Evolutionary conservation across 2,113 vertebrate species (phyloP).

Genomic region (Leucopternis melanops): DNA sequence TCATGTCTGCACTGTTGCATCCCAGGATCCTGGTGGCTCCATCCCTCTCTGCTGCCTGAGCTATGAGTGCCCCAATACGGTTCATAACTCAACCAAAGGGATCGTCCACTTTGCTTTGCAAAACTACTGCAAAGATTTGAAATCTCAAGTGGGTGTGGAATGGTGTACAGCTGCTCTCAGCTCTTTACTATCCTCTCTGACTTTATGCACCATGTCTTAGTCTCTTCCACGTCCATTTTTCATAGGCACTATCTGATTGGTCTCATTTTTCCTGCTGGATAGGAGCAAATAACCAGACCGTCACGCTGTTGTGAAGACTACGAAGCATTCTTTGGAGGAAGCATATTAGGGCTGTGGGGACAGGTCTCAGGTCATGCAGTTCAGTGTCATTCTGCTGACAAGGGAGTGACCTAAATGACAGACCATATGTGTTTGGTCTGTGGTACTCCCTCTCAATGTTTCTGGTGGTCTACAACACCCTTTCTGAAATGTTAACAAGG

Average conservation of each 20-base stretch:
- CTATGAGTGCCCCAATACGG: too few relatives aligned
- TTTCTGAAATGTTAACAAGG: neutral
- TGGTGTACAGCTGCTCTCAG: neutral
- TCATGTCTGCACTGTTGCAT: too few relatives aligned
- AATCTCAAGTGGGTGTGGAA: neutral
- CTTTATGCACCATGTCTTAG: neutral
- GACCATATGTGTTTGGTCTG: accelerated
- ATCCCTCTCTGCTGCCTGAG: too few relatives aligned
- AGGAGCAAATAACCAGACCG: neutral
- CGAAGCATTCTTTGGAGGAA: neutral
- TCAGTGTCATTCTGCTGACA: neutral
- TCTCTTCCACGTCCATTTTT: neutral
- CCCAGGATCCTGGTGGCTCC: too few relatives aligned
- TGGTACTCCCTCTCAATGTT: neutral
- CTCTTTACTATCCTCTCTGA: neutral
- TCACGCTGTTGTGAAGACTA: neutral
- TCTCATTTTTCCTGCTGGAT: neutral
- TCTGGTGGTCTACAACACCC: neutral
- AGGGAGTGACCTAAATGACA: neutral
- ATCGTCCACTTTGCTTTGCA: constrained; percentile 53
- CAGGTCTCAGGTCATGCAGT: neutral
- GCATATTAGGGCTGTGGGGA: neutral
- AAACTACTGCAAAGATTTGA: constrained; percentile 31
- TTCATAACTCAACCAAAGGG: too few relatives aligned
- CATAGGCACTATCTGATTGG: neutral